Conservation (phyloP, 2,797 vertebrate genomes). For the Gymnocypris eckloni region DNA sequence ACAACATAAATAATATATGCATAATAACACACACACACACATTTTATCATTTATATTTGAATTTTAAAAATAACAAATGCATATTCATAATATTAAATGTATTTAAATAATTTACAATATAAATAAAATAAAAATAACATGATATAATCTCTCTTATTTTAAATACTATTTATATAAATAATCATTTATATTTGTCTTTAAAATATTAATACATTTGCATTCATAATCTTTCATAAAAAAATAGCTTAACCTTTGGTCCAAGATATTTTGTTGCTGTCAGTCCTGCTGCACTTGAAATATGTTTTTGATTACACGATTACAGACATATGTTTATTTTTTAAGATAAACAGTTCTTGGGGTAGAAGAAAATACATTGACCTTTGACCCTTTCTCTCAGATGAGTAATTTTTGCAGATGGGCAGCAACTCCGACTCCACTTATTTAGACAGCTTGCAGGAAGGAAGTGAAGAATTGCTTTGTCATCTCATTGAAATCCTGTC, state of each 20-base stretch:
- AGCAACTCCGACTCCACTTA: neutral
- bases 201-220: neutral
- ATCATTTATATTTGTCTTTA: neutral
- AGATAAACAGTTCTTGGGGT: neutral
- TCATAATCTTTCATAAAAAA: neutral
- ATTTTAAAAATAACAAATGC: too few relatives aligned
- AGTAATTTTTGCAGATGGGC: conserved; percentile 14
- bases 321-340: neutral
- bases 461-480: conserved; percentile 42
- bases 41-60: too few relatives aligned
- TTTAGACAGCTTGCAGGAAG: neutral
- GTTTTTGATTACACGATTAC: neutral
- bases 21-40: too few relatives aligned
- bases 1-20: too few relatives aligned
- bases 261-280: neutral
- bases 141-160: neutral
- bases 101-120: too few relatives aligned
- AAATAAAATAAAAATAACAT: too few relatives aligned
- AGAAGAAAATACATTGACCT: conserved; percentile 6
- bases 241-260: neutral
- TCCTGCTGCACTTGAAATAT: neutral
- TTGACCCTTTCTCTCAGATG: neutral
- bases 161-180: neutral
- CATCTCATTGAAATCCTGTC: conserved; percentile 52
- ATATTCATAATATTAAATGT: too few relatives aligned